Evolutionary conservation across 2,797 vertebrate species (phyloP).

Genomic region (Brachymystax lenok): DNA sequence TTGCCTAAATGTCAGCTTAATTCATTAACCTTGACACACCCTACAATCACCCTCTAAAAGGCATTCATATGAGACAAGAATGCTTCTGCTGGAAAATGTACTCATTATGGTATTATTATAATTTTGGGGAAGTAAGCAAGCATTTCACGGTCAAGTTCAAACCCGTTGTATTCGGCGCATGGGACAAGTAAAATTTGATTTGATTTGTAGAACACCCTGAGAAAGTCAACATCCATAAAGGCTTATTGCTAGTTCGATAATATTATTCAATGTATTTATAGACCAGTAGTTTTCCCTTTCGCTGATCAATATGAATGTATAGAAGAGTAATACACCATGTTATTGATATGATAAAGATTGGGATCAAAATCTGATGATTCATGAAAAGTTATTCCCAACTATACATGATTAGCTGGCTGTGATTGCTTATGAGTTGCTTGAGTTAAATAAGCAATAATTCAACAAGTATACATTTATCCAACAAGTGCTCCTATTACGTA

Average conservation of each 20-base stretch:
- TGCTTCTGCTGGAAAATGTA: background rate
- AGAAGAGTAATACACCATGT: no score
- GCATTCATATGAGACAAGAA: background rate
- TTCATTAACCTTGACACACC: conserved; percentile 69
- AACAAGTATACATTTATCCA: background rate
- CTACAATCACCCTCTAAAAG: conserved; percentile 3
- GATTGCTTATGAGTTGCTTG: background rate
- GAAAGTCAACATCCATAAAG: background rate
- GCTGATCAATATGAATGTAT: no score
- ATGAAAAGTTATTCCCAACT: background rate
- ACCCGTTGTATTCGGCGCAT: no score
- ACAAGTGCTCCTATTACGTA: background rate
- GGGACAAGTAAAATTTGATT: no score
- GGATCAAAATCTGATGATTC: no score
- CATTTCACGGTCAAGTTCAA: no score
- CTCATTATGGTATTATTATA: no score
- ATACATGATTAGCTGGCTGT: background rate
- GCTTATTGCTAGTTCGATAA: background rate
- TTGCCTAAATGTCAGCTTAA: conserved; percentile 55
- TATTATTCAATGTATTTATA: background rate
- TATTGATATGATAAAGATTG: no score
- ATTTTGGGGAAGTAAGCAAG: no score
- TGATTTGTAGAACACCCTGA: no score
- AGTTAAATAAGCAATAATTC: background rate
- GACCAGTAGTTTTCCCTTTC: background rate